phyloP scores from a whole-genome alignment of 2,888 invertebrate species.

The Nezara viridula region DNA sequence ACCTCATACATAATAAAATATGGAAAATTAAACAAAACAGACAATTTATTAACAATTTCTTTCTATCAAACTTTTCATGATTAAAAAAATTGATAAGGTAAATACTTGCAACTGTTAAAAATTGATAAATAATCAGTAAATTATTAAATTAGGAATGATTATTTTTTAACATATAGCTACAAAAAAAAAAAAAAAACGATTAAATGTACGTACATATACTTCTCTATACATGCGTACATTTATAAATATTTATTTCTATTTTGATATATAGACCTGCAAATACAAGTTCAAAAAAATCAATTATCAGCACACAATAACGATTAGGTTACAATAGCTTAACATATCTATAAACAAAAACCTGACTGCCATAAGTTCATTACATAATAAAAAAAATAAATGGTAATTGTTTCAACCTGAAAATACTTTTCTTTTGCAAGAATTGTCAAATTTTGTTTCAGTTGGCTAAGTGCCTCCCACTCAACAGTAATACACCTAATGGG shows the following conservation, averaged over 20 bases:
- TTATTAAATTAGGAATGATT: neutral
- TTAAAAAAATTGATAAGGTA: neutral
- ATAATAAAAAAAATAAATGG: neutral
- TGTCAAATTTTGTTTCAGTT: conserved; percentile 2
- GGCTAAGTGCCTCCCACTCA: conserved; percentile 3
- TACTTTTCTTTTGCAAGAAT: conserved; percentile 21
- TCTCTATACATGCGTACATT: neutral
- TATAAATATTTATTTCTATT: neutral
- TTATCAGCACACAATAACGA: neutral
- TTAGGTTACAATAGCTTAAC: neutral
- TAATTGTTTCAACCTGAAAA: neutral
- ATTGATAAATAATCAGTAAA: neutral
- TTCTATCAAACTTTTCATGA: neutral
- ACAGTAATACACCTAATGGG: neutral
- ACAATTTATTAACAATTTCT: neutral
- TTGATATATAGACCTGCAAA: neutral
- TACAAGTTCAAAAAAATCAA: neutral
- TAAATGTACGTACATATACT: conserved; percentile 21
- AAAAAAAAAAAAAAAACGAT: no score
- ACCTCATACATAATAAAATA: neutral
- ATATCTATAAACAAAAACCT: neutral
- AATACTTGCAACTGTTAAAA: conserved; percentile 15
- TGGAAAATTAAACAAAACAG: neutral
- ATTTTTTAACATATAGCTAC: neutral
- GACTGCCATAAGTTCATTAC: neutral